Evolutionary conservation across 2,888 invertebrate species (phyloP).

Genomic region (Asteroscopus sphinx): DNA sequence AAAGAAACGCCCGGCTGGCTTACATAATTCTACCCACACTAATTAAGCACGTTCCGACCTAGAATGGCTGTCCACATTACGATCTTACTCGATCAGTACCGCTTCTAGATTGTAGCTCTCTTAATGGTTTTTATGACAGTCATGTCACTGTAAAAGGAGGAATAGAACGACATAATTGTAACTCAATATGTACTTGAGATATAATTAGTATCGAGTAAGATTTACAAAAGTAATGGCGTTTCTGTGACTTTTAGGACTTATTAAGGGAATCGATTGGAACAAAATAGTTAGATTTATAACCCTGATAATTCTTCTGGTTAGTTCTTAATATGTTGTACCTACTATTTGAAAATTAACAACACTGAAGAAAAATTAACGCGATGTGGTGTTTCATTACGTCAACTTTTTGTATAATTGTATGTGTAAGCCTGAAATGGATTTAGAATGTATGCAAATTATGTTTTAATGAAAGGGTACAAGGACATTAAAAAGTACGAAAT

Average conservation of each 20-base stretch:
- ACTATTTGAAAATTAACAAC: conserved; percentile 16
- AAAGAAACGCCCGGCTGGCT: conserved; percentile 73
- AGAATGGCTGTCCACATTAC: conserved; percentile 75
- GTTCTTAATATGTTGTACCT: conserved; percentile 24
- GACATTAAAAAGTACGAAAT: conserved; percentile 22
- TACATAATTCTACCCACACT: conserved; percentile 81
- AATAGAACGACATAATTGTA: conserved; percentile 70
- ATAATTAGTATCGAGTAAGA: conserved; percentile 62
- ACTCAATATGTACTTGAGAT: conserved; percentile 64
- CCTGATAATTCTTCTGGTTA: conserved; percentile 28
- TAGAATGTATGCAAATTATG: conserved; percentile 18
- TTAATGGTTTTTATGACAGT: conserved; percentile 73
- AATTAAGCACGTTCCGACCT: conserved; percentile 80
- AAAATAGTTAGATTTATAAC: conserved; percentile 8
- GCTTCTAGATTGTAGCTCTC: conserved; percentile 65
- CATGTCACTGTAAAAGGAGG: conserved; percentile 77
- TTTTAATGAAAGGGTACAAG: conserved; percentile 23
- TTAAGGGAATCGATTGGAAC: conserved; percentile 35
- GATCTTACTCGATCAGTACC: conserved; percentile 67
- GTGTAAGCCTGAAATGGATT: conserved; percentile 19
- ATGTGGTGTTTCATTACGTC: conserved; percentile 16
- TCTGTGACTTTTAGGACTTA: conserved; percentile 36
- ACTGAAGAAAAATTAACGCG: conserved; percentile 16
- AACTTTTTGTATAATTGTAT: conserved; percentile 5
- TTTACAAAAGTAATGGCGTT: conserved; percentile 53